phyloP scores from a whole-genome alignment of 1,140 invertebrate species.

The Bombus vancouverensis region DNA sequence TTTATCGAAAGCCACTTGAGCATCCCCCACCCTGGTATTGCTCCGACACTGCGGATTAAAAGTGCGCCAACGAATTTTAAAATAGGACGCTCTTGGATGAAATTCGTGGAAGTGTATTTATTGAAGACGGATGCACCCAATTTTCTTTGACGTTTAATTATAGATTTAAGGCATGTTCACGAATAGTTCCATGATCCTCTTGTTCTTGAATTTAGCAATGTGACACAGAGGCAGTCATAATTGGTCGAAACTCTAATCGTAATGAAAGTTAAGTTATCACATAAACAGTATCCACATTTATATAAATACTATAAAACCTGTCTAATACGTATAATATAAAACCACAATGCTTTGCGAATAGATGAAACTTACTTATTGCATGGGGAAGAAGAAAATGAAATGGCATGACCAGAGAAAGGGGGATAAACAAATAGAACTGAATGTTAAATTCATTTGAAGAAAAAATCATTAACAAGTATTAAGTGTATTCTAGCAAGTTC shows the following conservation, averaged over 20 bases:
- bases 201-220: neutral
- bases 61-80: constrained; percentile 32
- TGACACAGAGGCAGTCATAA: neutral
- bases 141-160: constrained; percentile 1
- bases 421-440: neutral
- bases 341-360: neutral
- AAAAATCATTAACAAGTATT: neutral
- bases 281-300: neutral
- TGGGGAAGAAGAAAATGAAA: neutral
- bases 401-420: neutral
- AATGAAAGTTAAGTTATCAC: neutral
- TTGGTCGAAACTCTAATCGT: neutral
- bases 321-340: neutral
- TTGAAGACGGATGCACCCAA: neutral
- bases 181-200: neutral
- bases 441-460: neutral
- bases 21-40: too few species aligned
- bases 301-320: neutral
- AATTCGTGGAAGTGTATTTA: constrained; percentile 32
- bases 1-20: constrained; percentile 48
- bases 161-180: neutral
- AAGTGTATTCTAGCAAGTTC: neutral
- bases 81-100: constrained; percentile 27
- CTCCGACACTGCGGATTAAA: constrained; percentile 6
- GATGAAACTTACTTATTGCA: neutral